phyloP scores from a whole-genome alignment of 2,888 invertebrate genomes.

The Cordilura impudica region DNA sequence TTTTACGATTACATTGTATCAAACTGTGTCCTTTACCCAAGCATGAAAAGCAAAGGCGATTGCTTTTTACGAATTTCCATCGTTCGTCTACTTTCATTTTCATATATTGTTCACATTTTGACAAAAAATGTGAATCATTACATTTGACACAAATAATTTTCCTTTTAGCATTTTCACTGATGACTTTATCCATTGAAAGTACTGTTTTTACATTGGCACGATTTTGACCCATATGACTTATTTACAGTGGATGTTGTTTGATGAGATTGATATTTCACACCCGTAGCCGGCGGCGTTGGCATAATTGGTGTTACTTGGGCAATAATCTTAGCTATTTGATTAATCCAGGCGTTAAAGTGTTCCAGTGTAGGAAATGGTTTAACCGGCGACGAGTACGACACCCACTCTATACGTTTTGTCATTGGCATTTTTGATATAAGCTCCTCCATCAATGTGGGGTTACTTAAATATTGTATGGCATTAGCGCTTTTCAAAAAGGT shows the following conservation, averaged over 20 bases:
- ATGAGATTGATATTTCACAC: too few relatives aligned
- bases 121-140: too few relatives aligned
- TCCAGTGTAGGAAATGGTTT: constrained; percentile 7
- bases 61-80: too few relatives aligned
- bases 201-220: too few relatives aligned
- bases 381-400: not conserved
- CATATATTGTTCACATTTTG: too few relatives aligned
- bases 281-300: too few relatives aligned
- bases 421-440: constrained; percentile 1
- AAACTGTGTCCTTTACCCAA: constrained; percentile 1
- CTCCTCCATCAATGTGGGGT: constrained; percentile 10
- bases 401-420: constrained; percentile 6
- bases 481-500: not conserved
- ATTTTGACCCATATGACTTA: too few relatives aligned
- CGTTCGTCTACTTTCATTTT: too few relatives aligned
- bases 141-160: too few relatives aligned
- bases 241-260: too few relatives aligned
- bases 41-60: constrained; percentile 5
- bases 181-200: too few relatives aligned
- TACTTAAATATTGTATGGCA: not conserved
- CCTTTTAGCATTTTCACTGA: too few relatives aligned
- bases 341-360: constrained; percentile 1
- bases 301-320: not conserved
- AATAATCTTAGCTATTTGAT: not conserved
- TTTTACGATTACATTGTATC: not conserved